phyloP scores from a whole-genome alignment of 2,797 vertebrate species.

The Oryzias dopingdopingensis region DNA sequence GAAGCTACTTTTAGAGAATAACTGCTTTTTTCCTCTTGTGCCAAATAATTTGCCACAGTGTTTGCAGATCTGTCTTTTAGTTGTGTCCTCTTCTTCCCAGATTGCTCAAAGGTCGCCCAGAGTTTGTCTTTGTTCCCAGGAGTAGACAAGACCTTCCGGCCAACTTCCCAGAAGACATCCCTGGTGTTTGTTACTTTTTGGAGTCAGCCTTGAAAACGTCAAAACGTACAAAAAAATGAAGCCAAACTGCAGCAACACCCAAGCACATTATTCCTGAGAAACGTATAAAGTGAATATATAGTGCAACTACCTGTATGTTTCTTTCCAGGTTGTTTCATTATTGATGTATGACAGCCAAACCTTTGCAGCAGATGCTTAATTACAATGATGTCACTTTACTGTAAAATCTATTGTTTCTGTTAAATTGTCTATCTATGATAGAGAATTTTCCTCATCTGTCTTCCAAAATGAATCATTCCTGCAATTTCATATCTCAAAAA shows the following conservation, averaged over 20 bases:
- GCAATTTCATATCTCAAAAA: conserved; percentile 18
- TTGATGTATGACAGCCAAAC: conserved; percentile 48
- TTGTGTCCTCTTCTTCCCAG: conserved; percentile 76
- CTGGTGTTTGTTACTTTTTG: conserved; percentile 97
- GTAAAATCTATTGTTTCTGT: conserved; percentile 58
- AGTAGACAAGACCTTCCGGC: conserved; percentile 94
- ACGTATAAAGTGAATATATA: conserved; percentile 34
- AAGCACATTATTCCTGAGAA: conserved; percentile 18
- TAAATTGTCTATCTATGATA: conserved; percentile 49
- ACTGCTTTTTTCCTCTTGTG: conserved; percentile 56
- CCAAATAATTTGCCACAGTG: conserved; percentile 59
- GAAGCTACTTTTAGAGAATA: conserved; percentile 44
- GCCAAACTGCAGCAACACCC: conserved; percentile 35
- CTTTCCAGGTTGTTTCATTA: conserved; percentile 47
- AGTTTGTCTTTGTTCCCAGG: conserved; percentile 92
- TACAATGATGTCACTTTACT: conserved; percentile 53
- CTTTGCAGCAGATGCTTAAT: conserved; percentile 45
- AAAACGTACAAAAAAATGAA: conserved; percentile 53
- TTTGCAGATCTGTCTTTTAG: conserved; percentile 61
- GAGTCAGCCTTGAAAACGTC: conserved; percentile 73
- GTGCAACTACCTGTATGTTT: conserved; percentile 40
- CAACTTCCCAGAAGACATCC: conserved; percentile 94
- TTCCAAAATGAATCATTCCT: conserved; percentile 47
- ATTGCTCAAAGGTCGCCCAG: conserved; percentile 88
- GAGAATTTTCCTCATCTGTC: conserved; percentile 43